phyloP scores from a whole-genome alignment of 2,888 invertebrate species.

The Camponotus fellah region DNA sequence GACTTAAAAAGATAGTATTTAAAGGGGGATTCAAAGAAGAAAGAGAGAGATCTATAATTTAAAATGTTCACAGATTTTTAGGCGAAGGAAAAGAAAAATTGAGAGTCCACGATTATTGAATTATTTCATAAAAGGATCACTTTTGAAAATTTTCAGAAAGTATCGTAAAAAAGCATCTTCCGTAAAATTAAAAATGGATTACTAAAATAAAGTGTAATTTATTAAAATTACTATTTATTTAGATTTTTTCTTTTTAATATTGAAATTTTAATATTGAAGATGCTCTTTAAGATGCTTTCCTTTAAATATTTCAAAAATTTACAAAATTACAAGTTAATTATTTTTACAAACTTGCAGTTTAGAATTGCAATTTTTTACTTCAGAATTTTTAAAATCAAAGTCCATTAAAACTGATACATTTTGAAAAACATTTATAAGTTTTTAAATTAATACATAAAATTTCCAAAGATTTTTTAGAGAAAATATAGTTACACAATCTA shows the following conservation, averaged over 20 bases:
- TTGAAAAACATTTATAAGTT: not conserved
- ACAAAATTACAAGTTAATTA: conserved; percentile 10
- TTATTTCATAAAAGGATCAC: not conserved
- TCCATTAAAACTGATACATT: not conserved
- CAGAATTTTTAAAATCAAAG: not conserved
- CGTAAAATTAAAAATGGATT: not conserved
- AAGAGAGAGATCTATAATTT: not conserved
- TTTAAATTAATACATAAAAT: not conserved
- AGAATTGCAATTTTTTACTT: not conserved
- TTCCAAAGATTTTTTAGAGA: not conserved
- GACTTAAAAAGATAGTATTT: not conserved
- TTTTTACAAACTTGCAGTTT: not conserved
- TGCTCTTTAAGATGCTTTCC: not conserved
- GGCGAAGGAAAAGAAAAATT: not conserved
- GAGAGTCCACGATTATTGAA: not conserved
- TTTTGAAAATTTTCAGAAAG: not conserved
- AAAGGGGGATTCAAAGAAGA: not conserved
- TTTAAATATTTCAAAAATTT: not conserved
- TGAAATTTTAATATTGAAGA: not conserved
- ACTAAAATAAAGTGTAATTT: not conserved
- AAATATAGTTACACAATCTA: not conserved
- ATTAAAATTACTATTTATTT: not conserved
- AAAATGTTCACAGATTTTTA: not conserved
- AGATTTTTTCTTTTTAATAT: conserved; percentile 1
- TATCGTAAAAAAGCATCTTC: not conserved